phyloP scores from a whole-genome alignment of 2,113 vertebrate species.

The Lophius piscatorius region DNA sequence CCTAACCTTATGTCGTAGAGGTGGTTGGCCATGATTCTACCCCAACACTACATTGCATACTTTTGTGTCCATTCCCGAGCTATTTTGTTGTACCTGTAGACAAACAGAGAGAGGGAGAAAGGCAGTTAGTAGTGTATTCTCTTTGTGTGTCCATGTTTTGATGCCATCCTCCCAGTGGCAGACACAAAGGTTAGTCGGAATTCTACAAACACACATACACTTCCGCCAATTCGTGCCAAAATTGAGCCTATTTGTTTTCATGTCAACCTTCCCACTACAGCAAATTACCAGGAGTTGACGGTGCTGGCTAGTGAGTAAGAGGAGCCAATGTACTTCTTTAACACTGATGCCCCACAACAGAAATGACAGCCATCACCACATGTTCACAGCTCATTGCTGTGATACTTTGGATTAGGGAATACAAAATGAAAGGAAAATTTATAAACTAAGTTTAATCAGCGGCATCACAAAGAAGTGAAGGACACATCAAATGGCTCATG shows the following conservation, averaged over 20 bases:
- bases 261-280: not conserved
- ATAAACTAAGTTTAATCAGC: too few relatives aligned
- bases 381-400: not conserved
- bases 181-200: too few relatives aligned
- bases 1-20: slow-evolving; percentile 95
- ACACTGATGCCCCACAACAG: not conserved
- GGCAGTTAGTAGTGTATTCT: not conserved
- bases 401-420: not conserved
- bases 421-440: too few relatives aligned
- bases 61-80: slow-evolving; percentile 99
- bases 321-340: not conserved
- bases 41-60: slow-evolving; percentile 99
- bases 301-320: not conserved
- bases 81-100: slow-evolving; percentile 99
- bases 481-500: too few relatives aligned
- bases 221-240: not conserved
- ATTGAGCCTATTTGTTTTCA: not conserved
- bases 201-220: too few relatives aligned
- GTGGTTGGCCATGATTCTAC: slow-evolving; percentile 88
- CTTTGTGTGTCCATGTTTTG: too few relatives aligned
- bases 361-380: not conserved
- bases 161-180: too few relatives aligned
- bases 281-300: not conserved
- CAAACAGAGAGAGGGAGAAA: slow-evolving; percentile 20
- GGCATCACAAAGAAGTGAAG: too few relatives aligned